phyloP scores from a whole-genome alignment of 1,140 invertebrate species.

The Agrypnia vestita region DNA sequence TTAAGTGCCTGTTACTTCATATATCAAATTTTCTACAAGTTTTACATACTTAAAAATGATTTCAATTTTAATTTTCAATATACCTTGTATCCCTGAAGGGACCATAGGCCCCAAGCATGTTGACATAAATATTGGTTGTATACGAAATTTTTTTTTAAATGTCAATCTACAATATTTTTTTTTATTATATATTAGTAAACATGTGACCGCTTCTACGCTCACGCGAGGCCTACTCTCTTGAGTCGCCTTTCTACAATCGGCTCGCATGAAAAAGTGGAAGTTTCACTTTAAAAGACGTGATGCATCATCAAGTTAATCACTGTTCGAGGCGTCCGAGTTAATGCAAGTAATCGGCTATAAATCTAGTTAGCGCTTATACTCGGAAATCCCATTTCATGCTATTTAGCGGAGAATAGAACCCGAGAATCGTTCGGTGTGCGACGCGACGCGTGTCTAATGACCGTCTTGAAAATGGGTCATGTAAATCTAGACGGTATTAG shows the following conservation, averaged over 20 bases:
- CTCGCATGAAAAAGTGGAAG: background rate
- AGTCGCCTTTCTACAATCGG: background rate
- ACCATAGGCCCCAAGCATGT: too few relatives aligned
- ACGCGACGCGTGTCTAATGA: conserved; percentile 14
- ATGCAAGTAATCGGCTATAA: conserved; percentile 6
- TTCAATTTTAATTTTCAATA: too few relatives aligned
- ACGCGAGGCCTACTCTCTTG: too few relatives aligned
- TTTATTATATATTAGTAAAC: too few relatives aligned
- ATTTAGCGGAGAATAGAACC: conserved; percentile 17
- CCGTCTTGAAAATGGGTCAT: background rate
- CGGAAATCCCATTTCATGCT: conserved; percentile 44
- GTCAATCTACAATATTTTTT: too few relatives aligned
- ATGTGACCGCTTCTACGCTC: too few relatives aligned
- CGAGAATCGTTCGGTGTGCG: background rate
- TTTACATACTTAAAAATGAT: too few relatives aligned
- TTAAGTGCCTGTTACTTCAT: too few relatives aligned
- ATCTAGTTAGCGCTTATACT: conserved; percentile 9
- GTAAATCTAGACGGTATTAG: background rate
- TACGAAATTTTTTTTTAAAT: too few relatives aligned
- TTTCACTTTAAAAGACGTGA: conserved; percentile 15
- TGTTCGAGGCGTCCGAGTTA: background rate
- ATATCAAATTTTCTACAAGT: too few relatives aligned
- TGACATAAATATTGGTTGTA: too few relatives aligned
- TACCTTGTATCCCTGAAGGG: too few relatives aligned
- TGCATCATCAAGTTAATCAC: background rate